Conservation (phyloP, 1,140 invertebrate genomes). For the Scaptomyza graminum region DNA sequence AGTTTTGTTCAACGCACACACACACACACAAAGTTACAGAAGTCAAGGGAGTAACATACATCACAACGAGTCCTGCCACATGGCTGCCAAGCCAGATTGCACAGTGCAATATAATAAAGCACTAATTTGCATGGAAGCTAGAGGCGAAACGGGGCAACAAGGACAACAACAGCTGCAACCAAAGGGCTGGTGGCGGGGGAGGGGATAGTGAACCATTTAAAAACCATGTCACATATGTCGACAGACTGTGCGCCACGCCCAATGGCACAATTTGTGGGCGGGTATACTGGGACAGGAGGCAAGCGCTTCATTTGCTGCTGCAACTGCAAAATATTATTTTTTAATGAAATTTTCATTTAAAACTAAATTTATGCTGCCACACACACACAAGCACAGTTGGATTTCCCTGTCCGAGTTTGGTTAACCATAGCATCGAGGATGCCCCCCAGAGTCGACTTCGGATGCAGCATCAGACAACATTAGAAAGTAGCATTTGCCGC, state of each 20-base stretch:
- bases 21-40: constrained; percentile 27
- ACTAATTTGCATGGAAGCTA: constrained; percentile 74
- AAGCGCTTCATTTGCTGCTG: constrained; percentile 37
- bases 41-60: constrained; percentile 64
- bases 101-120: constrained; percentile 67
- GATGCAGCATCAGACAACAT: constrained; percentile 14
- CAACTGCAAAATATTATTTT: constrained; percentile 66
- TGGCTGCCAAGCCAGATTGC: constrained; percentile 45
- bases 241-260: constrained; percentile 39
- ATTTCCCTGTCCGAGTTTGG: constrained; percentile 41
- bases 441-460: neutral
- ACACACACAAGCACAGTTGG: constrained; percentile 28
- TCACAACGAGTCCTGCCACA: constrained; percentile 31
- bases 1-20: constrained; percentile 47
- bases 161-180: constrained; percentile 16
- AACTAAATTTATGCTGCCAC: constrained; percentile 61
- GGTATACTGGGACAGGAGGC: constrained; percentile 33
- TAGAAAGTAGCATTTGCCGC: constrained; percentile 55
- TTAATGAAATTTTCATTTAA: constrained; percentile 78
- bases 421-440: neutral
- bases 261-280: constrained; percentile 32
- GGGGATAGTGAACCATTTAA: constrained; percentile 54
- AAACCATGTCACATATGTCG: constrained; percentile 67
- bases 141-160: constrained; percentile 17
- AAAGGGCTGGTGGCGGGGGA: neutral